A percentile compares a stretch with the other conserved stretches of the same genome.
Evolutionary conservation across 2,113 vertebrate genomes (phyloP).

Genomic region (Athene noctua): DNA sequence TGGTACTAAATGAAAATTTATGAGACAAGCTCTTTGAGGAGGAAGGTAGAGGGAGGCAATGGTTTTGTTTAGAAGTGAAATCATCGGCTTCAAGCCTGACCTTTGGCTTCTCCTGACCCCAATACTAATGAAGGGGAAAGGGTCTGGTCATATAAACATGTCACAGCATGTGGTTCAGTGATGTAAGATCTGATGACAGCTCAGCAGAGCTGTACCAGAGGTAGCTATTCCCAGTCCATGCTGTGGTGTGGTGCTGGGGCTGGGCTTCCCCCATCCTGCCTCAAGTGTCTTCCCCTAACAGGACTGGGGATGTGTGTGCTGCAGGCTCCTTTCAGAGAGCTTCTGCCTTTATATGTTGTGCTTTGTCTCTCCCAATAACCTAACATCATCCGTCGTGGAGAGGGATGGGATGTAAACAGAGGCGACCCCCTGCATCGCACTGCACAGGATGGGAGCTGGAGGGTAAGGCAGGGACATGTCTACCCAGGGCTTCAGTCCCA

Average conservation of each 20-base stretch:
- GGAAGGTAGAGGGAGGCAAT: not conserved
- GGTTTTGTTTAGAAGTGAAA: constrained; percentile 47
- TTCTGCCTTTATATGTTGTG: rapidly evolving
- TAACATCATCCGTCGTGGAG: rapidly evolving
- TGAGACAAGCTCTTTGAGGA: constrained; percentile 5
- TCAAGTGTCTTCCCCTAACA: rapidly evolving
- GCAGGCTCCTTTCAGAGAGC: not conserved
- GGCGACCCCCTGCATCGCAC: rapidly evolving
- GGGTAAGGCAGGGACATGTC: not conserved
- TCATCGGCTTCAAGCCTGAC: not conserved
- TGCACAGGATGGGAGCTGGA: not conserved
- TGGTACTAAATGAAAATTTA: constrained; percentile 34
- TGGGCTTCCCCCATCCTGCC: not conserved
- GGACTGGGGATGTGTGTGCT: not conserved
- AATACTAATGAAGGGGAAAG: constrained; percentile 59
- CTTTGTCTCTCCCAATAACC: not conserved
- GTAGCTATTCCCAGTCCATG: not conserved
- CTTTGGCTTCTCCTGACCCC: constrained; percentile 57
- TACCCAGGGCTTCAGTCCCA: rapidly evolving
- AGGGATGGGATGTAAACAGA: not conserved
- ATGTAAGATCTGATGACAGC: constrained; percentile 29
- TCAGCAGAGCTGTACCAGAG: not conserved
- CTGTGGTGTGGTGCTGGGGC: not conserved
- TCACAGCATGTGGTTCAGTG: not conserved
- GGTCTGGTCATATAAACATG: not conserved